These are phyloP conservation scores for Arion vulgaris DNA, from an alignment of 1,140 invertebrate species.

Conservation along the genomic window DNA sequence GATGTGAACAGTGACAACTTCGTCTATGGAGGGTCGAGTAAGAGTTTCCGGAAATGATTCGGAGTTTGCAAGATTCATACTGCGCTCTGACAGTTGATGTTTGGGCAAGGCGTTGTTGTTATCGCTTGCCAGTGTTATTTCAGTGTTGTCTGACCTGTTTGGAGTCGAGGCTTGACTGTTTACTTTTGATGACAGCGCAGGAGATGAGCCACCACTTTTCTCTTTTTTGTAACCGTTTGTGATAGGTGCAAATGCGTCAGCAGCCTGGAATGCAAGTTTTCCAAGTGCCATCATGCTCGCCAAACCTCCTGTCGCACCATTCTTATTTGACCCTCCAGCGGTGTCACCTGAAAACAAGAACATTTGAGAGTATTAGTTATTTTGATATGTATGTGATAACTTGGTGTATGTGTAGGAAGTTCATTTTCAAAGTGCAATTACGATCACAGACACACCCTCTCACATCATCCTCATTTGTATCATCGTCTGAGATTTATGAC, in stretches of 20 bases:
- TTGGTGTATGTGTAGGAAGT: too few relatives aligned
- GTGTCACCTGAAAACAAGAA: neutral
- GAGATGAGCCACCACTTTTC: neutral
- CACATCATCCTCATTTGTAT: too few relatives aligned
- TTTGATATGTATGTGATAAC: too few relatives aligned
- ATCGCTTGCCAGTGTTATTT: neutral
- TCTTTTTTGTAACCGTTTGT: slow-evolving; percentile 20
- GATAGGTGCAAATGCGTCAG: slow-evolving; percentile 45
- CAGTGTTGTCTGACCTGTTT: neutral
- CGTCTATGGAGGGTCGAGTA: neutral
- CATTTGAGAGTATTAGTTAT: too few relatives aligned
- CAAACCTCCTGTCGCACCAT: slow-evolving; percentile 26
- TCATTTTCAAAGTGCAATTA: too few relatives aligned
- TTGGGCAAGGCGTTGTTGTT: slow-evolving; percentile 13
- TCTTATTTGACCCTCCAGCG: neutral
- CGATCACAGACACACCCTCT: too few relatives aligned
- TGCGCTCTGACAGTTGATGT: neutral
- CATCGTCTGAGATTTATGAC: too few relatives aligned
- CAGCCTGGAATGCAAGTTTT: slow-evolving; percentile 45
- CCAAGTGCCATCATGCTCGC: slow-evolving; percentile 45
- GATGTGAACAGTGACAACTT: slow-evolving; percentile 16
- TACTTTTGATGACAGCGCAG: neutral
- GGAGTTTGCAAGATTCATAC: neutral
- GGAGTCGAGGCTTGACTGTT: neutral
- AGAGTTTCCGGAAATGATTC: slow-evolving; percentile 1